phyloP scores from a whole-genome alignment of 1,140 invertebrate species.

The Drosophila ambigua region DNA sequence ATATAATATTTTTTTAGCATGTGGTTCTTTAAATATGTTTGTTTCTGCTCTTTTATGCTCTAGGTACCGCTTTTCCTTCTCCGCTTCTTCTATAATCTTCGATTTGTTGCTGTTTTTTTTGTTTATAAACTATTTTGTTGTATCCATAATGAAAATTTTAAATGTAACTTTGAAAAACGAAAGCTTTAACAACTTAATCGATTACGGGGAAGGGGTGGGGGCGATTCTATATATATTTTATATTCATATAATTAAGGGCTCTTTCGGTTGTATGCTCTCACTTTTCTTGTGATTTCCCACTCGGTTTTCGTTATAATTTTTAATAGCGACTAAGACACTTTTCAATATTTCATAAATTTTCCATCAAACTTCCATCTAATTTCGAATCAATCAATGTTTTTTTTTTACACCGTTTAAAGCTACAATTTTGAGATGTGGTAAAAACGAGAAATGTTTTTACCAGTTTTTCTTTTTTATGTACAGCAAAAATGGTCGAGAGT shows the following conservation, averaged over 20 bases:
- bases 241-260: constrained; percentile 56
- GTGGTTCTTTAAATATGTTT: constrained; percentile 77
- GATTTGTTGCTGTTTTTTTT: constrained; percentile 9
- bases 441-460: constrained; percentile 32
- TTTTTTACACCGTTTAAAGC: constrained; percentile 73
- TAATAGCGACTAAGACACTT: constrained; percentile 79
- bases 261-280: too few species aligned
- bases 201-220: constrained; percentile 16
- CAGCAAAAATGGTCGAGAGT: constrained; percentile 30
- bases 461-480: constrained; percentile 49
- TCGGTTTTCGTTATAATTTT: constrained; percentile 42
- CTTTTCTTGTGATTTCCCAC: neutral
- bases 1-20: constrained; percentile 71
- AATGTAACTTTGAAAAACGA: constrained; percentile 74
- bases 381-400: constrained; percentile 12
- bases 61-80: constrained; percentile 62
- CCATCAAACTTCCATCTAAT: constrained; percentile 40
- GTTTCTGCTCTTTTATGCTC: constrained; percentile 75
- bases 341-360: constrained; percentile 65
- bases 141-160: constrained; percentile 62
- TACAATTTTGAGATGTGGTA: constrained; percentile 70
- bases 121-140: constrained; percentile 47
- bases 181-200: constrained; percentile 79
- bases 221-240: constrained; percentile 34
- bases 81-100: constrained; percentile 12